Conservation (phyloP, 2,113 vertebrate species). For the Herpetotheres cachinnans region DNA sequence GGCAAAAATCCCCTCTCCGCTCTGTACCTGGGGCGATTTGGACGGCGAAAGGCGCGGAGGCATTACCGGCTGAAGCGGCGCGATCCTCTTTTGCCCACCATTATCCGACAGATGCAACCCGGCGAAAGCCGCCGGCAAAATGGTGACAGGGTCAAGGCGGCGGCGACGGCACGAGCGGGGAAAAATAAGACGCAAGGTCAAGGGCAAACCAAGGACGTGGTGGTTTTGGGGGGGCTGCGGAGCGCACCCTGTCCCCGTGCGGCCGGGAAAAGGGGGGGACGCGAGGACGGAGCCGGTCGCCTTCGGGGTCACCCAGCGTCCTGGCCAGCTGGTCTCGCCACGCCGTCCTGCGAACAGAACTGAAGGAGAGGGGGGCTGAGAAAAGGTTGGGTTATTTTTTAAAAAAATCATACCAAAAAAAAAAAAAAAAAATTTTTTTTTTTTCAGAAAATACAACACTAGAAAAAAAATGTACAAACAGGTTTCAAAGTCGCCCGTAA, state of each 20-base stretch:
- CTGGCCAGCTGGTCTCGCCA: background rate
- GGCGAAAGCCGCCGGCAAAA: background rate
- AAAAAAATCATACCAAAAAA: background rate
- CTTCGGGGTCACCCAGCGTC: background rate
- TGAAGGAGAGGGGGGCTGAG: background rate
- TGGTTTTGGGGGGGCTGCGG: background rate
- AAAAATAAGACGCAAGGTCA: background rate
- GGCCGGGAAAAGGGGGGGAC: background rate
- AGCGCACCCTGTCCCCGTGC: fast-evolving
- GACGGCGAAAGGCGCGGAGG: background rate
- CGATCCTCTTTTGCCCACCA: conserved; percentile 25
- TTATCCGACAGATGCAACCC: background rate
- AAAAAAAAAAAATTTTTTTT: background rate
- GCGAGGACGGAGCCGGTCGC: background rate
- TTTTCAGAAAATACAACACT: background rate
- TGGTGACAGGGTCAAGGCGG: background rate
- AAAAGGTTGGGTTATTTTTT: background rate
- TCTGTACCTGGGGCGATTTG: background rate
- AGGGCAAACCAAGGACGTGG: background rate
- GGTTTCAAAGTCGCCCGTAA: background rate
- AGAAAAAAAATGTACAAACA: background rate
- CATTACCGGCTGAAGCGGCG: conserved; percentile 1
- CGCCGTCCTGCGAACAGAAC: background rate
- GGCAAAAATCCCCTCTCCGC: background rate
- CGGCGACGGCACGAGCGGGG: background rate